Evolutionary conservation across 92 coral and sea anemone genomes (phyloP).

Genomic region (Diadumene lineata): DNA sequence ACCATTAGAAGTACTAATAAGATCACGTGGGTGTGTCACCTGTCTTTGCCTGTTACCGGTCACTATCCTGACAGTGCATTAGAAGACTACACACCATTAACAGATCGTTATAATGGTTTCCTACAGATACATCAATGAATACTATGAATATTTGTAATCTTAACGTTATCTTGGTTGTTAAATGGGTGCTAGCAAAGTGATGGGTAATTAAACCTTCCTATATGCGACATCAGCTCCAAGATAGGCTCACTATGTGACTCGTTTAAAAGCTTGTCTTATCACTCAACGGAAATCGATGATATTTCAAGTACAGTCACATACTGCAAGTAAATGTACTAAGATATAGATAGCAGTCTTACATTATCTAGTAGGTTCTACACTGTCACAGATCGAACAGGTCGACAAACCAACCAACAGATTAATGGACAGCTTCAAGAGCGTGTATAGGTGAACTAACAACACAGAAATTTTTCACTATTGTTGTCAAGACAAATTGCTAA

Average conservation of each 20-base stretch:
- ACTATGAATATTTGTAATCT: slow-evolving; percentile 24
- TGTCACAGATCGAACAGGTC: slow-evolving; percentile 7
- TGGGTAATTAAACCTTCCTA: slow-evolving; percentile 25
- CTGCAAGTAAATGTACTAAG: slow-evolving; percentile 20
- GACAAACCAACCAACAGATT: slow-evolving; percentile 1
- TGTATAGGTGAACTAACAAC: slow-evolving; percentile 22
- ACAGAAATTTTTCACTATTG: slow-evolving; percentile 1
- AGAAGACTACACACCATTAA: background rate
- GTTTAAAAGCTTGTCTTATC: slow-evolving; percentile 40
- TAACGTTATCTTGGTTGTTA: slow-evolving; percentile 13
- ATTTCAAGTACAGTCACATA: slow-evolving; percentile 35
- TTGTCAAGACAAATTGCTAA: slow-evolving; percentile 15
- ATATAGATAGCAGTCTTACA: background rate
- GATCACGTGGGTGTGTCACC: background rate
- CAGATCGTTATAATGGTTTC: background rate
- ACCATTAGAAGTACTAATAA: background rate
- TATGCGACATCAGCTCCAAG: slow-evolving; percentile 13
- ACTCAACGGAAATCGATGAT: slow-evolving; percentile 34
- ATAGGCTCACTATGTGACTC: slow-evolving; percentile 21
- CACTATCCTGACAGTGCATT: background rate
- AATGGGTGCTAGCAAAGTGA: slow-evolving; percentile 34
- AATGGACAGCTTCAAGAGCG: slow-evolving; percentile 30
- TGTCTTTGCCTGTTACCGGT: background rate
- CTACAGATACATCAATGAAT: slow-evolving; percentile 18
- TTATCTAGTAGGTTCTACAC: background rate